Percentiles rank a stretch among this genome's conserved stretches.
These are phyloP conservation scores for Drosophila parvula DNA, from an alignment of 1,140 invertebrate species.

Conservation along the genomic window DNA sequence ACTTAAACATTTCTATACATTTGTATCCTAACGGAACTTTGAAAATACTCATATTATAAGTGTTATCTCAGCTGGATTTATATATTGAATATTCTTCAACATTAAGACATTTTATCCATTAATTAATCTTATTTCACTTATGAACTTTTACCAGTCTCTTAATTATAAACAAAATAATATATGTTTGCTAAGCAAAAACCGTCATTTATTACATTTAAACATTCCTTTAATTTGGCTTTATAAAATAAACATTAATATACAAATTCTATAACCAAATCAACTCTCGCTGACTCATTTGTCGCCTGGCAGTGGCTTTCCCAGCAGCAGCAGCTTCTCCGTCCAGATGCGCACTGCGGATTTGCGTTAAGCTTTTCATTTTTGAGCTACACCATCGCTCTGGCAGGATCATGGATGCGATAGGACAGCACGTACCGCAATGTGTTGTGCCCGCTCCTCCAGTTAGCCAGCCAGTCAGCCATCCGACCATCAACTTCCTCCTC, in stretches of 20 bases:
- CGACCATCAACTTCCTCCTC: not conserved
- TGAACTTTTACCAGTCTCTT: too few species aligned
- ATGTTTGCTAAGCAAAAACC: not conserved
- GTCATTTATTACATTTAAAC: too few species aligned
- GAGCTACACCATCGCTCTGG: constrained; percentile 58
- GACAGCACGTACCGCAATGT: constrained; percentile 49
- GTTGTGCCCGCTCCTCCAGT: constrained; percentile 10
- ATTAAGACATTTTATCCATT: too few species aligned
- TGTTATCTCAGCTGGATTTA: too few species aligned
- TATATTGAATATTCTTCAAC: too few species aligned
- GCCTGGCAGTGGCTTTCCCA: constrained; percentile 23
- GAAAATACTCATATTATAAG: too few species aligned
- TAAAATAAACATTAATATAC: not conserved
- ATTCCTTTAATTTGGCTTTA: too few species aligned
- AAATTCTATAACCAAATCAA: not conserved
- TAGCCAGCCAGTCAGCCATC: not conserved
- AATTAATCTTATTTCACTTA: too few species aligned
- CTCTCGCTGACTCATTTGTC: constrained; percentile 12
- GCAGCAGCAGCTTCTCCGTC: constrained; percentile 41
- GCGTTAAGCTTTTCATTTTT: constrained; percentile 80
- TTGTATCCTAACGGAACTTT: too few species aligned
- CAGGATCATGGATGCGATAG: constrained; percentile 51
- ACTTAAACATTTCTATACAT: too few species aligned
- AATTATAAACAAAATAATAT: not conserved
- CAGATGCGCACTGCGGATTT: constrained; percentile 70